Percentiles rank a stretch among this genome's conserved stretches.
Conservation (phyloP, 2,888 invertebrate genomes). For the Xestia sexstrigata region DNA sequence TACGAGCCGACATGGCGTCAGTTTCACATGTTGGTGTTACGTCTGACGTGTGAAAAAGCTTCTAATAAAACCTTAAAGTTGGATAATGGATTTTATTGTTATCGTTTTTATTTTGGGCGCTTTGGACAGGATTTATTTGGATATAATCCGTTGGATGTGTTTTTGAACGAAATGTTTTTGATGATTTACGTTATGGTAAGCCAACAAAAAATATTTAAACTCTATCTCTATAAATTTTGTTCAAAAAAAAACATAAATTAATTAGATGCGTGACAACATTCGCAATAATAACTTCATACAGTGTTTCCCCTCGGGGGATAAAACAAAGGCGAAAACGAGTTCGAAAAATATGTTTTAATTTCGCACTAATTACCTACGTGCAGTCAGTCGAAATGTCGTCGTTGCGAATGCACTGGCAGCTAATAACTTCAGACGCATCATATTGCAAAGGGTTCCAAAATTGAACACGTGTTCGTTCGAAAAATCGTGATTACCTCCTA, state of each 20-base stretch:
- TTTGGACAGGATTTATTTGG: conserved; percentile 19
- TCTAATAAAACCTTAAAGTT: conserved; percentile 62
- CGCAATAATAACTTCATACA: conserved; percentile 17
- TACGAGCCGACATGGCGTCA: conserved; percentile 62
- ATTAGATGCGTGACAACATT: conserved; percentile 43
- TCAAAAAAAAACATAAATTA: conserved; percentile 1
- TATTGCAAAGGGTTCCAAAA: conserved; percentile 85
- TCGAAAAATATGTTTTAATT: conserved; percentile 67
- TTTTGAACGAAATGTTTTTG: conserved; percentile 2
- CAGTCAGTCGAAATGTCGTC: conserved; percentile 53
- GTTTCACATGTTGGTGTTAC: conserved; percentile 73
- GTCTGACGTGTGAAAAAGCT: conserved; percentile 63
- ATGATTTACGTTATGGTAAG: neutral
- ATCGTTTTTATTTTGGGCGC: conserved; percentile 48
- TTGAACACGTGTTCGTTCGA: conserved; percentile 89
- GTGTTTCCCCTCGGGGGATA: conserved; percentile 20
- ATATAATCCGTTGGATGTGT: conserved; percentile 14
- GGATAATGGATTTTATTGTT: conserved; percentile 57
- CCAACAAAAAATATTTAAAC: neutral
- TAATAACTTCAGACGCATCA: conserved; percentile 79
- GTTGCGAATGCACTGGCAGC: conserved; percentile 66
- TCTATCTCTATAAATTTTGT: neutral
- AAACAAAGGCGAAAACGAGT: conserved; percentile 43
- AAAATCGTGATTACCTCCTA: conserved; percentile 89
- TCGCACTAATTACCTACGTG: conserved; percentile 68